Conservation (phyloP, 2,888 invertebrate genomes). For the Galerucella pusilla region DNA sequence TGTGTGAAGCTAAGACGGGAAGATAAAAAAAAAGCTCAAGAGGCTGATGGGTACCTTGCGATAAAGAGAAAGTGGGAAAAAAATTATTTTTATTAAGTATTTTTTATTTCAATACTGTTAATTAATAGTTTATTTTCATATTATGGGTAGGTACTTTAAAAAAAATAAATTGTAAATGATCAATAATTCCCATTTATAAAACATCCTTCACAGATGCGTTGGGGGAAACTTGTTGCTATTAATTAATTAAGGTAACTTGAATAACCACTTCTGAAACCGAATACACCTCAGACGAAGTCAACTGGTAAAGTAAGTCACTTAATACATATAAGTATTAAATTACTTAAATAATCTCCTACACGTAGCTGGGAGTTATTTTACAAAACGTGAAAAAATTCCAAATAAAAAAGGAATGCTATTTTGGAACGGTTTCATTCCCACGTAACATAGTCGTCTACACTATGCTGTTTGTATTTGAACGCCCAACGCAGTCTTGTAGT, state of each 20-base stretch:
- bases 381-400: slow-evolving; percentile 29
- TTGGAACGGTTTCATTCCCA: slow-evolving; percentile 6
- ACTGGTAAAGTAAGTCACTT: slow-evolving; percentile 50
- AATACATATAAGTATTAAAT: slow-evolving; percentile 39
- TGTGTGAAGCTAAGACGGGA: too few relatives aligned
- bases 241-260: slow-evolving; percentile 43
- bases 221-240: slow-evolving; percentile 29
- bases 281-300: slow-evolving; percentile 51
- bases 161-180: too few relatives aligned
- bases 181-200: not conserved
- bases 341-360: slow-evolving; percentile 26
- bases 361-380: slow-evolving; percentile 19
- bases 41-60: too few relatives aligned
- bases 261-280: slow-evolving; percentile 51
- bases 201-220: not conserved
- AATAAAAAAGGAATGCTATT: slow-evolving; percentile 13
- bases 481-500: not conserved
- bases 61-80: too few relatives aligned
- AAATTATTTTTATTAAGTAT: too few relatives aligned
- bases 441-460: slow-evolving; percentile 1
- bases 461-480: not conserved
- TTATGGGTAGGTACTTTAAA: too few relatives aligned
- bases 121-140: too few relatives aligned
- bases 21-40: too few relatives aligned
- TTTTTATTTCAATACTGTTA: too few relatives aligned